Base-by-base conservation (phyloP, 1,140 invertebrate genomes). In the Lutraria rhynchaena region DNA sequence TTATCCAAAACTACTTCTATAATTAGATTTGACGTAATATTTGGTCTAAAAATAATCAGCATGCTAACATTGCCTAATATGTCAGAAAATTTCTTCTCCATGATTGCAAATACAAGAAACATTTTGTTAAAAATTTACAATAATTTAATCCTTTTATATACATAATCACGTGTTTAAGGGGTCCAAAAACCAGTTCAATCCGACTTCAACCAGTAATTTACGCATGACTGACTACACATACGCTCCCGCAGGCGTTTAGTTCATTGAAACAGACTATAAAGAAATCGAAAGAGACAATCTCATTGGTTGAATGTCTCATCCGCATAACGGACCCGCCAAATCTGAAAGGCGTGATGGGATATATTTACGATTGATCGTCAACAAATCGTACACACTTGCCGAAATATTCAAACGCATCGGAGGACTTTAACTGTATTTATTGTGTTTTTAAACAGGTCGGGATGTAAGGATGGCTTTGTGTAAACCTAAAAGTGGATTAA, bases 271-370 rank as follows among this genome's bases (percentile, higher is more conserved):
- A 78, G 74, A 67, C 82, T 73, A 65, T 77, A 78, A 24, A 3
- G 29, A 29, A 67, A 53, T 73, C 35, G 46, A 60, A 70, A 49
- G 69, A 44, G 46, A 17, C 35, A 15, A 31, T 86, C 37, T 85
- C 46, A 88, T 88, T 88, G 87, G 87, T 44, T 60, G 33, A 71
- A 51, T 27, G 17, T 0, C 37, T 86, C 87, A 88, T 76, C 81
- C 87, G 87, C 71, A 83, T 83, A 86, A 86, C 87, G 84, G 85
- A 86, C 84, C 85, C 87, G 87, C 87, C 84, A 88, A 86, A 80
- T 88, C 76, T 82, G 53, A 84, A 88, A 71, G 67, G 81, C 53
- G 75, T 61, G 49, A 57, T 61, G 63, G 46, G 58, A 65, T 49
- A n/a, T 67, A 75, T 53, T 69, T 74, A 46, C 51, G 22, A 44